Conservation (phyloP, 1,140 invertebrate genomes). For the Campoletis sonorensis region DNA sequence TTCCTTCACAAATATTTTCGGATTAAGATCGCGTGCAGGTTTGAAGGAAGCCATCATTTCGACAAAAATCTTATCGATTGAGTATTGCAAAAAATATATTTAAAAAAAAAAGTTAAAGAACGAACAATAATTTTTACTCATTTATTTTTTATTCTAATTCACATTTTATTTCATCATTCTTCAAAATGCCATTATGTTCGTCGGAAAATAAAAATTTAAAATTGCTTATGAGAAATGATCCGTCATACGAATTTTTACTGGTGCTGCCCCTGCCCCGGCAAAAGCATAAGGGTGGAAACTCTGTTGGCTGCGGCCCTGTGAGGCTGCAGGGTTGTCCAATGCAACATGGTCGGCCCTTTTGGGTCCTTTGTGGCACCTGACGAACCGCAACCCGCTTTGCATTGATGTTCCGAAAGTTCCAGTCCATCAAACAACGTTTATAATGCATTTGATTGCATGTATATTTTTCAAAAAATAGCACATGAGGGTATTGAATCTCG, state of each 20-base stretch:
- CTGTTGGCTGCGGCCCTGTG: background rate
- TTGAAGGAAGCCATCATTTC: no score
- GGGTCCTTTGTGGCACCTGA: conserved; percentile 46
- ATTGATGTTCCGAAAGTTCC: conserved; percentile 29
- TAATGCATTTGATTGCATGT: no score
- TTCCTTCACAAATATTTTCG: no score
- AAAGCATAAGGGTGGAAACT: conserved; percentile 48
- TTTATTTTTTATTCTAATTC: no score
- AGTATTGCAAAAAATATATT: no score
- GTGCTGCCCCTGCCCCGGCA: conserved; percentile 43
- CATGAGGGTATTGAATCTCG: background rate
- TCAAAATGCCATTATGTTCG: no score
- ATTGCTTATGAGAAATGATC: background rate
- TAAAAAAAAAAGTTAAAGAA: no score
- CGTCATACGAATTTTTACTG: conserved; percentile 31
- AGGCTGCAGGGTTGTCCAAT: conserved; percentile 32
- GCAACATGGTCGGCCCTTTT: conserved; percentile 36
- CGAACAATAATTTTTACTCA: no score
- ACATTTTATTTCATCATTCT: no score
- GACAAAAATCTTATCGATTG: no score
- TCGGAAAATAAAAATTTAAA: background rate
- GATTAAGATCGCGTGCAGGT: no score
- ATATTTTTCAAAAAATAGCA: background rate
- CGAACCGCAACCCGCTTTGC: conserved; percentile 59
- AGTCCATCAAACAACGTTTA: background rate